These are phyloP conservation scores for Archocentrus centrarchus DNA, from an alignment of 2,113 vertebrate species.

Conservation along the genomic window DNA sequence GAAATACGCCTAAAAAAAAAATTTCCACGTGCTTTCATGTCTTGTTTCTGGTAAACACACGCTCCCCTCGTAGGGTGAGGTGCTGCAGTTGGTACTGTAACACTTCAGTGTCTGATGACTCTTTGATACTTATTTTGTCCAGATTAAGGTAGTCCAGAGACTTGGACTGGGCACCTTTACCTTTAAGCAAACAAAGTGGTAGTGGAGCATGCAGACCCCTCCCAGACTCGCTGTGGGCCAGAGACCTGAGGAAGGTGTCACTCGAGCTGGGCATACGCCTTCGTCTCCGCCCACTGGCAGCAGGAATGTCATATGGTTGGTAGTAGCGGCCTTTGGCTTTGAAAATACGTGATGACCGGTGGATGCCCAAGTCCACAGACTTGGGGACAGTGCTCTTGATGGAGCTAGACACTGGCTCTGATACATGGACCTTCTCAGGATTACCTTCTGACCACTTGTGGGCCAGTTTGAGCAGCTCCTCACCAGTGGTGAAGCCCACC, in stretches of 20 bases:
- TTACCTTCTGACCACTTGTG: constrained; percentile 82
- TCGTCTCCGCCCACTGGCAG: constrained; percentile 87
- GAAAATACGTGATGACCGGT: constrained; percentile 86
- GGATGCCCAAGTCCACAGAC: constrained; percentile 85
- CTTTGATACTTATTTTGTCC: constrained; percentile 94
- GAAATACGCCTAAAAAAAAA: constrained; percentile 28
- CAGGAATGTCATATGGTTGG: constrained; percentile 95
- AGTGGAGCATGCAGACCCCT: constrained; percentile 87
- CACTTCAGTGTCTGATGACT: constrained; percentile 94
- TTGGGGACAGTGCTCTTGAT: constrained; percentile 78
- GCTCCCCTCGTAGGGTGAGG: constrained; percentile 91
- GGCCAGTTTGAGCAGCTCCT: constrained; percentile 94
- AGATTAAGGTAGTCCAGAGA: constrained; percentile 99
- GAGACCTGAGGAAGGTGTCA: constrained; percentile 87
- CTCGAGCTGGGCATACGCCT: constrained; percentile 95
- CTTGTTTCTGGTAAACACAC: constrained; percentile 89
- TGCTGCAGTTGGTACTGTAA: constrained; percentile 96
- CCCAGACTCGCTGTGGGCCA: constrained; percentile 83
- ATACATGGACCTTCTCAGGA: constrained; percentile 77
- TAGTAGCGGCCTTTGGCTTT: constrained; percentile 91
- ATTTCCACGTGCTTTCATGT: constrained; percentile 80
- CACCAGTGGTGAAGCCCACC: constrained; percentile 94
- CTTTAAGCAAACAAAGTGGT: constrained; percentile 92
- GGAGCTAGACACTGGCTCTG: constrained; percentile 78
- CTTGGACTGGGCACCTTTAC: constrained; percentile 92